Conservation (phyloP, 2,888 invertebrate genomes). For the Apotomis capreana region DNA sequence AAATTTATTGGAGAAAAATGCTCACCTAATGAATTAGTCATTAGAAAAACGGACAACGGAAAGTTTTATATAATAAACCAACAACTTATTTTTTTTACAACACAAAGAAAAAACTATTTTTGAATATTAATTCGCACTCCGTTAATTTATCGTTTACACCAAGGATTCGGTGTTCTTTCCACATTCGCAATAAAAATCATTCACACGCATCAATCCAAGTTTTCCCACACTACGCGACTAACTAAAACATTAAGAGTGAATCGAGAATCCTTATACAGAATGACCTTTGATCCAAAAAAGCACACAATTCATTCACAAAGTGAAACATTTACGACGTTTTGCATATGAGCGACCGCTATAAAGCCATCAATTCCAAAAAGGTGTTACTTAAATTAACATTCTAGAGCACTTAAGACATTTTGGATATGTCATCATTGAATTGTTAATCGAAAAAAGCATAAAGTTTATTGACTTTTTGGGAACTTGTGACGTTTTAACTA, state of each 20-base stretch:
- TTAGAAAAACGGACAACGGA: no score
- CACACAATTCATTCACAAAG: background rate
- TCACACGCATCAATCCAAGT: conserved; percentile 49
- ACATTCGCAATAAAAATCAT: conserved; percentile 27
- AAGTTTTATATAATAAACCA: no score
- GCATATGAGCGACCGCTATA: background rate
- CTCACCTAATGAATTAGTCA: no score
- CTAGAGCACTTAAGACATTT: conserved; percentile 1
- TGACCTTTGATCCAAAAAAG: conserved; percentile 3
- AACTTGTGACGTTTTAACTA: conserved; percentile 4
- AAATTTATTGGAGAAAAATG: no score
- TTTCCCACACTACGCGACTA: conserved; percentile 53
- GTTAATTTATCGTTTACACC: background rate
- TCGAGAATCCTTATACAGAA: conserved; percentile 64
- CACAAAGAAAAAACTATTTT: background rate
- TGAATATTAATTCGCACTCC: background rate
- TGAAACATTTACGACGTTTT: conserved; percentile 11
- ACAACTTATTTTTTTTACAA: background rate
- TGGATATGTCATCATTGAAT: background rate
- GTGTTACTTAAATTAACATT: background rate
- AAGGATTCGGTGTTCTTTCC: background rate
- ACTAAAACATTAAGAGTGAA: conserved; percentile 58
- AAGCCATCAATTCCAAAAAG: conserved; percentile 2
- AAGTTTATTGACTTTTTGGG: conserved; percentile 19
- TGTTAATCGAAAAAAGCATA: conserved; percentile 12